These are phyloP conservation scores for Malaclemys terrapin DNA, from an alignment of 2,113 vertebrate genomes.

Conservation along the genomic window DNA sequence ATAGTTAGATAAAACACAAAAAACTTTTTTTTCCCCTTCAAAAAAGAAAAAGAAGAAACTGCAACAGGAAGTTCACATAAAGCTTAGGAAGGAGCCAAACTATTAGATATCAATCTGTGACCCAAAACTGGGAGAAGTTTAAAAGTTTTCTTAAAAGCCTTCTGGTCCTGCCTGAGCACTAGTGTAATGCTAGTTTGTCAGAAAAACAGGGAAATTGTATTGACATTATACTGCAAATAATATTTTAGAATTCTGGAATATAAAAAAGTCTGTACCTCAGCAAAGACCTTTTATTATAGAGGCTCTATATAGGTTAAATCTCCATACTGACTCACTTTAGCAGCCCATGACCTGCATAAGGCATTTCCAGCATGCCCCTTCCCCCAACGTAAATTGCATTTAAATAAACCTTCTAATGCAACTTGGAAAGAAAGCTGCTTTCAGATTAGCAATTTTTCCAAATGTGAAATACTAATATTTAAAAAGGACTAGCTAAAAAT, in stretches of 20 bases:
- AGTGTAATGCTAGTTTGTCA: not conserved
- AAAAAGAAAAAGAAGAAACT: not conserved
- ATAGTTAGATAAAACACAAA: not conserved
- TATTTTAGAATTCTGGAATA: slow-evolving; percentile 29
- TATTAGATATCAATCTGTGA: not conserved
- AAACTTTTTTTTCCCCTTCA: not conserved
- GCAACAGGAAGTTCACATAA: accelerated
- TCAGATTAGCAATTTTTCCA: not conserved
- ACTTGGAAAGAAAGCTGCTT: accelerated
- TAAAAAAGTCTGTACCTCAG: slow-evolving; percentile 28
- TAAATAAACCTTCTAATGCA: not conserved
- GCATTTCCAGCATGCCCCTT: no score
- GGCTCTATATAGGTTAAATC: no score
- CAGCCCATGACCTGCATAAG: no score
- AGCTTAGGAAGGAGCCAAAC: not conserved
- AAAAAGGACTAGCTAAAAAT: not conserved
- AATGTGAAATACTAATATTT: not conserved
- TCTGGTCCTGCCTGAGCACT: not conserved
- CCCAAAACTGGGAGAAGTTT: accelerated
- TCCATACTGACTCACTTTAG: no score
- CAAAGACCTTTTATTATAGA: not conserved
- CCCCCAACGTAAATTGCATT: not conserved
- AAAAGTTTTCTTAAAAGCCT: not conserved
- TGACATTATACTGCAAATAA: not conserved
- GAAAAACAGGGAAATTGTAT: not conserved